These are phyloP conservation scores for Mimumesa dahlbomi DNA, from an alignment of 2,888 invertebrate species.

Conservation along the genomic window DNA sequence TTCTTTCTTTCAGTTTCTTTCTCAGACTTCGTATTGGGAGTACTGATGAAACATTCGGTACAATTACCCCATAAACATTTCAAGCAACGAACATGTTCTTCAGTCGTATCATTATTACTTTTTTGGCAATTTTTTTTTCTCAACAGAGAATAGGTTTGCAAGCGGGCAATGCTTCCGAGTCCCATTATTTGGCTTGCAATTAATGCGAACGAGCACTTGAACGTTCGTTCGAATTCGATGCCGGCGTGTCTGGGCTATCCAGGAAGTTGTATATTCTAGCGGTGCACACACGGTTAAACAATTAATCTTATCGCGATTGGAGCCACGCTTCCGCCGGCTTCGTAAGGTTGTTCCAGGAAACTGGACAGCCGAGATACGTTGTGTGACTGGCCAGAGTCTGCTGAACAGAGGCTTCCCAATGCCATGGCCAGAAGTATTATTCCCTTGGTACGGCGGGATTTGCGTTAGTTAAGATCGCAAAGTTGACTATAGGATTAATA, in stretches of 20 bases:
- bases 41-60: no score
- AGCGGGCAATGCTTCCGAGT: not conserved
- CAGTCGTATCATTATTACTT: not conserved
- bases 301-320: conserved; percentile 28
- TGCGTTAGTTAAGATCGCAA: conserved; percentile 50
- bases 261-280: conserved; percentile 1
- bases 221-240: no score
- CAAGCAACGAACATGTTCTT: no score
- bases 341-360: conserved; percentile 6
- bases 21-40: no score
- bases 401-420: conserved; percentile 14
- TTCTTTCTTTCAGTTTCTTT: no score
- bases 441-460: conserved; percentile 12
- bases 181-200: conserved; percentile 13
- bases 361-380: not conserved
- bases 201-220: conserved; percentile 2
- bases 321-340: not conserved
- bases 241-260: not conserved
- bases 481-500: conserved; percentile 54
- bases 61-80: not conserved
- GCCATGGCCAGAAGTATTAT: conserved; percentile 28
- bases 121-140: not conserved
- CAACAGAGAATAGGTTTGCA: no score
- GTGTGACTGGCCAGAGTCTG: no score
- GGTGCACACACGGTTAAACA: not conserved